These are phyloP conservation scores for Pyrocephalus nanus DNA, from an alignment of 2,797 vertebrate species.

Conservation along the genomic window DNA sequence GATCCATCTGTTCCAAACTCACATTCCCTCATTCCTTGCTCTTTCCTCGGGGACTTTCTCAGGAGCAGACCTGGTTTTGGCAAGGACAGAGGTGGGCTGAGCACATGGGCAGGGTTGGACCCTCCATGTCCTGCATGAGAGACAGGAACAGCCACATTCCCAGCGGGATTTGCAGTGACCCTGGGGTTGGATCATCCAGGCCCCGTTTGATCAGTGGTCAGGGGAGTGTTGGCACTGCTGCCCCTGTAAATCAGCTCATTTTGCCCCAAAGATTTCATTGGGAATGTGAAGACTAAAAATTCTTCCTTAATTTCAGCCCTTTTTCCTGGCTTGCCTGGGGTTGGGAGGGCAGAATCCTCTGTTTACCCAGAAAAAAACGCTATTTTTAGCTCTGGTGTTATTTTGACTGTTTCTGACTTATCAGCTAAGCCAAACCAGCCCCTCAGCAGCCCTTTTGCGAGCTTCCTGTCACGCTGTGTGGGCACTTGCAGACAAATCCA, in stretches of 20 bases:
- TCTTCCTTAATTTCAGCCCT: background rate
- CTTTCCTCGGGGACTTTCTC: background rate
- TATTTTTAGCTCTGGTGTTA: background rate
- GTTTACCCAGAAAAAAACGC: background rate
- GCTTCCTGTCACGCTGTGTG: background rate
- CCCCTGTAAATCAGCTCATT: background rate
- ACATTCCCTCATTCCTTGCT: rapidly evolving
- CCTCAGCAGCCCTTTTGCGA: background rate
- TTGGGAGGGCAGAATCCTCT: background rate
- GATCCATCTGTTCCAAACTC: background rate
- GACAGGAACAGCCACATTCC: background rate
- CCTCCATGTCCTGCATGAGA: rapidly evolving
- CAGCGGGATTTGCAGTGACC: background rate
- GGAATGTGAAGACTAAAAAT: background rate
- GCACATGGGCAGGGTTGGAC: background rate
- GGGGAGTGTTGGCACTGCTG: background rate
- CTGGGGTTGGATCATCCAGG: rapidly evolving
- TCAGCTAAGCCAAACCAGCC: background rate
- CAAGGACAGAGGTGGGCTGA: background rate
- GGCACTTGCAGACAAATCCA: background rate
- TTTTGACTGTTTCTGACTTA: background rate
- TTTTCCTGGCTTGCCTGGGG: background rate
- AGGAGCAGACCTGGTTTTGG: background rate
- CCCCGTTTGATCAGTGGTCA: rapidly evolving
- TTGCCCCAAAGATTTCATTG: background rate